These are phyloP conservation scores for Astyanax mexicanus DNA, from an alignment of 2,797 vertebrate species.

Conservation along the genomic window DNA sequence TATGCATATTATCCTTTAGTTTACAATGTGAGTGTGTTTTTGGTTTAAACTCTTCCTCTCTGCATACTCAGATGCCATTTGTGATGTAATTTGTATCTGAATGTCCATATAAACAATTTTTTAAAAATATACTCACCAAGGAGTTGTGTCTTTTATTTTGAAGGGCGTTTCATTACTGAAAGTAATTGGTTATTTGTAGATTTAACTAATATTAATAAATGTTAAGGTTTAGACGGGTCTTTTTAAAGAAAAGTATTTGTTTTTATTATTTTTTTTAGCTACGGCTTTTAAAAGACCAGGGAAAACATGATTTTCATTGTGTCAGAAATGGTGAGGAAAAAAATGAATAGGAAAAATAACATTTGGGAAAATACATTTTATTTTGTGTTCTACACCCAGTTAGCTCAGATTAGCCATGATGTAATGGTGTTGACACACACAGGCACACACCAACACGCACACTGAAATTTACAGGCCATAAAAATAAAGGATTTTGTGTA, in stretches of 20 bases:
- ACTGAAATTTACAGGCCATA: conserved; percentile 56
- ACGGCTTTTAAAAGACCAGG: background rate
- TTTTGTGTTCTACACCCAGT: conserved; percentile 39
- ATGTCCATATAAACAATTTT: conserved; percentile 85
- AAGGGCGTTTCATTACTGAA: background rate
- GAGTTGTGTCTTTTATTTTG: conserved; percentile 62
- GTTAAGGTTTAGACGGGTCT: too few relatives aligned
- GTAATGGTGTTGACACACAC: background rate
- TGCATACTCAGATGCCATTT: conserved; percentile 79
- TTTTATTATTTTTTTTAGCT: background rate
- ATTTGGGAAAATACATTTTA: conserved; percentile 63
- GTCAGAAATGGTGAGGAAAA: background rate
- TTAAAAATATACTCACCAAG: conserved; percentile 75
- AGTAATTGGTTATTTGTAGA: background rate
- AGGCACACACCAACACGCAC: conserved; percentile 49
- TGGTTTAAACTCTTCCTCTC: conserved; percentile 66
- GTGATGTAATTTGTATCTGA: conserved; percentile 78
- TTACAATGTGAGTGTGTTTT: conserved; percentile 69
- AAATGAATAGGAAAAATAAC: background rate
- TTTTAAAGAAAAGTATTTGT: too few relatives aligned
- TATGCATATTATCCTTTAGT: conserved; percentile 66
- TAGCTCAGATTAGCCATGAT: background rate
- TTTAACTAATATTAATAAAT: too few relatives aligned
- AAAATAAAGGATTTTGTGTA: conserved; percentile 59
- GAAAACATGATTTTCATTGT: background rate